Evolutionary conservation across 2,888 invertebrate genomes (phyloP).

Genomic region (Andrena chrysosceles): DNA sequence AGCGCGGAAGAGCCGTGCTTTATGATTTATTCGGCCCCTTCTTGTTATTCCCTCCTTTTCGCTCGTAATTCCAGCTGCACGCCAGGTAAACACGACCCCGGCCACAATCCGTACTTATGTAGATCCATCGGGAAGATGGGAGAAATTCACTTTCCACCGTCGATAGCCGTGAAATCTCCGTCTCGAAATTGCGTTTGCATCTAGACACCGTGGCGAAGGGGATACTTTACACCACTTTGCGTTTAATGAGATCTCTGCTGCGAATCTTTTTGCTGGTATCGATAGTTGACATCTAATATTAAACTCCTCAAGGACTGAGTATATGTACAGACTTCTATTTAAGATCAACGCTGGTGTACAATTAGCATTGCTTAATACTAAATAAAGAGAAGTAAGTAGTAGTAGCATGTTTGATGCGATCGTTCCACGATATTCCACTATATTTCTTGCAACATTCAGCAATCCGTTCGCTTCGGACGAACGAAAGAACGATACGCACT

Average conservation of each 20-base stretch:
- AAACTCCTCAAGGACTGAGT: neutral
- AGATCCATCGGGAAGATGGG: constrained; percentile 57
- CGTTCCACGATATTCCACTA: neutral
- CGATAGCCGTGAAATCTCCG: constrained; percentile 22
- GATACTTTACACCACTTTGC: constrained; percentile 34
- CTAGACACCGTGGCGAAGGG: constrained; percentile 6
- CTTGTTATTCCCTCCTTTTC: constrained; percentile 59
- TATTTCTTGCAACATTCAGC: neutral
- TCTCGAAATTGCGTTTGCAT: constrained; percentile 20
- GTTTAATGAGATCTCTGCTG: constrained; percentile 5
- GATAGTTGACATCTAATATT: neutral
- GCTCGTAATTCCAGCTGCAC: constrained; percentile 69
- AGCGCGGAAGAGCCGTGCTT: constrained; percentile 75
- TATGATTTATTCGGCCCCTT: constrained; percentile 79
- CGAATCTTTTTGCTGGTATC: neutral
- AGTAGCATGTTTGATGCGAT: neutral
- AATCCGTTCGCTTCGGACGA: constrained; percentile 7
- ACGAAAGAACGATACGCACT: constrained; percentile 50
- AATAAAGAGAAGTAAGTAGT: neutral
- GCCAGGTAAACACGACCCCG: constrained; percentile 67
- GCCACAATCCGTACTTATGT: constrained; percentile 48
- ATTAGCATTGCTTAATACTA: neutral
- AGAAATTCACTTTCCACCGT: constrained; percentile 41
- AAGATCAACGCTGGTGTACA: neutral
- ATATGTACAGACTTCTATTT: neutral